Conservation (phyloP, 2,113 vertebrate genomes). For the Phycodurus eques region DNA sequence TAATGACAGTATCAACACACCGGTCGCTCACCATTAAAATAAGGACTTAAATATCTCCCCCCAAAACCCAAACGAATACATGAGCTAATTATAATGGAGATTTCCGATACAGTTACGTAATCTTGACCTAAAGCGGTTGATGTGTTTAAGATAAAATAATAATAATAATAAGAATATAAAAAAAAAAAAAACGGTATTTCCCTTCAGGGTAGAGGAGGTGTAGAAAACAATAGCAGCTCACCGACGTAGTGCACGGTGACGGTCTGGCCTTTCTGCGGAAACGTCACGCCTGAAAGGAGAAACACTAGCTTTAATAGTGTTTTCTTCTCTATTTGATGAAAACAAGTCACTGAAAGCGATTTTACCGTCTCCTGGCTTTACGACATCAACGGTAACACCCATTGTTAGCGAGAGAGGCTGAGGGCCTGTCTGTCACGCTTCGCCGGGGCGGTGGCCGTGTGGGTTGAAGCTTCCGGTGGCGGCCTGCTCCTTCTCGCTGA, state of each 20-base stretch:
- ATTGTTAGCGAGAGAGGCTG: slow-evolving; percentile 42
- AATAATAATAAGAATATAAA: too few species aligned
- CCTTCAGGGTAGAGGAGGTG: background rate
- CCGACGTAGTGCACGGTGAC: slow-evolving; percentile 57
- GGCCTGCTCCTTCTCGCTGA: background rate
- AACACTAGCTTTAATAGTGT: background rate
- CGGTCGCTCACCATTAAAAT: background rate
- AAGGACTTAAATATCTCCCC: background rate
- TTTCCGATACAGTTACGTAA: background rate
- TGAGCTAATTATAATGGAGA: background rate
- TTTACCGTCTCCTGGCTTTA: slow-evolving; percentile 46
- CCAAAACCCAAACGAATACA: background rate
- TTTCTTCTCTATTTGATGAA: background rate
- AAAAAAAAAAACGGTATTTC: background rate
- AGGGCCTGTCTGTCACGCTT: background rate
- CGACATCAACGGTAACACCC: slow-evolving; percentile 38
- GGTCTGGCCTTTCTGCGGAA: background rate
- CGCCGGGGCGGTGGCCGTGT: slow-evolving; percentile 4
- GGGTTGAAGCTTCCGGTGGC: background rate
- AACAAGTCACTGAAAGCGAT: background rate
- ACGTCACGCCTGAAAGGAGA: slow-evolving; percentile 16
- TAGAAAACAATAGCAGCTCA: slow-evolving; percentile 21
- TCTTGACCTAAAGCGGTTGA: background rate
- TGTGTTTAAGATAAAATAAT: background rate
- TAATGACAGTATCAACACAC: background rate